Conservation (phyloP, 1,140 invertebrate genomes). For the Platyura marginata region DNA sequence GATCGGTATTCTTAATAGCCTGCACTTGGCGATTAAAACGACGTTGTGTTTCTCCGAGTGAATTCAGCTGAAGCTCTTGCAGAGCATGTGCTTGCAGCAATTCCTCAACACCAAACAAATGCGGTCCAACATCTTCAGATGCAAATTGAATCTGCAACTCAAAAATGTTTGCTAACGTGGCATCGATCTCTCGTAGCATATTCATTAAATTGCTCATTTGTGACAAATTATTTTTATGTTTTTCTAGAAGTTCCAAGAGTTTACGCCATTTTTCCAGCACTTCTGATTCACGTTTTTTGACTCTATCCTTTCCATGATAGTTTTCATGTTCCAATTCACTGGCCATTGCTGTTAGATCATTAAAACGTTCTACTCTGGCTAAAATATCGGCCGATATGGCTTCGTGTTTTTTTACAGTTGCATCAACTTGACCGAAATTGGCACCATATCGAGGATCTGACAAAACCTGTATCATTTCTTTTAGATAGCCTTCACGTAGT, state of each 20-base stretch:
- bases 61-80: slow-evolving; percentile 75
- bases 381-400: slow-evolving; percentile 95
- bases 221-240: slow-evolving; percentile 66
- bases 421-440: slow-evolving; percentile 85
- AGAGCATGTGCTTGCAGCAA: slow-evolving; percentile 82
- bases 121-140: slow-evolving; percentile 76
- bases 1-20: slow-evolving; percentile 28
- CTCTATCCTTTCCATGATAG: slow-evolving; percentile 75
- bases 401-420: slow-evolving; percentile 95
- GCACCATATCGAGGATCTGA: slow-evolving; percentile 82
- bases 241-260: slow-evolving; percentile 65
- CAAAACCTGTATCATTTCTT: slow-evolving; percentile 94
- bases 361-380: slow-evolving; percentile 84
- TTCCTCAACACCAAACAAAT: slow-evolving; percentile 85
- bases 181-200: slow-evolving; percentile 81
- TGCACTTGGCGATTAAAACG: slow-evolving; percentile 51
- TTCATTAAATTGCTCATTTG: slow-evolving; percentile 61
- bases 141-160: slow-evolving; percentile 66
- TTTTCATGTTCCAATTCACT: slow-evolving; percentile 79
- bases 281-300: slow-evolving; percentile 63
- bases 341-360: slow-evolving; percentile 80
- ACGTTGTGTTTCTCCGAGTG: slow-evolving; percentile 63
- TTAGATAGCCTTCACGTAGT: slow-evolving; percentile 81
- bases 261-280: slow-evolving; percentile 79
- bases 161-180: slow-evolving; percentile 59